Evolutionary conservation across 2,113 vertebrate species (phyloP).

Genomic region (Pterocles burchelli): DNA sequence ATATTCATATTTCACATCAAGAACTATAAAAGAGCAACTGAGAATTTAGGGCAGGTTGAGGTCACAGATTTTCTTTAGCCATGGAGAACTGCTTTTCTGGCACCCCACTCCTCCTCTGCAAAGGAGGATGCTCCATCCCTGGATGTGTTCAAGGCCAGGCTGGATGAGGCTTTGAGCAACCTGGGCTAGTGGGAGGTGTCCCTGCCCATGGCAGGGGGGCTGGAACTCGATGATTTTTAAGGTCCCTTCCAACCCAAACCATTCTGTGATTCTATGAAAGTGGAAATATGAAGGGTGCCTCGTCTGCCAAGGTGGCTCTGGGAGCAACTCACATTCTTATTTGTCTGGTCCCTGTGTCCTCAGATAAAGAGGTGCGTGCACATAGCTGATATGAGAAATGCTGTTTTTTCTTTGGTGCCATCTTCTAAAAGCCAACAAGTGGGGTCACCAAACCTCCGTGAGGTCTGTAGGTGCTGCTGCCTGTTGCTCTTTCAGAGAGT

Average conservation of each 20-base stretch:
- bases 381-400: not conserved
- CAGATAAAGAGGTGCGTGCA: not conserved
- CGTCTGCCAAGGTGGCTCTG: not conserved
- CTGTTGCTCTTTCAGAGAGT: not conserved
- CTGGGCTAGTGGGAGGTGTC: too few species aligned
- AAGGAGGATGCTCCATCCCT: too few species aligned
- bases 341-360: not conserved
- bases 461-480: not conserved
- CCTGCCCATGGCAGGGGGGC: too few species aligned
- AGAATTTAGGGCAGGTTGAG: not conserved
- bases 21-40: not conserved
- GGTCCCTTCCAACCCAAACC: too few species aligned
- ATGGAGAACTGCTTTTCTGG: not conserved
- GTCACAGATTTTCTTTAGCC: not conserved
- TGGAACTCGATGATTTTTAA: too few species aligned
- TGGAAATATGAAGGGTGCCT: rapidly evolving
- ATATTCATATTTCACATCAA: not conserved
- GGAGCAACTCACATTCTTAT: rapidly evolving
- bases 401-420: not conserved
- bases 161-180: too few species aligned
- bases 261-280: not conserved
- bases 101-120: rapidly evolving
- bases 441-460: rapidly evolving
- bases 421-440: rapidly evolving
- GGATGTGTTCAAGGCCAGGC: too few species aligned